Percentiles rank a stretch among this genome's conserved stretches.
These are phyloP conservation scores for Dicycla oo DNA, from an alignment of 2,888 invertebrate genomes.

Conservation along the genomic window DNA sequence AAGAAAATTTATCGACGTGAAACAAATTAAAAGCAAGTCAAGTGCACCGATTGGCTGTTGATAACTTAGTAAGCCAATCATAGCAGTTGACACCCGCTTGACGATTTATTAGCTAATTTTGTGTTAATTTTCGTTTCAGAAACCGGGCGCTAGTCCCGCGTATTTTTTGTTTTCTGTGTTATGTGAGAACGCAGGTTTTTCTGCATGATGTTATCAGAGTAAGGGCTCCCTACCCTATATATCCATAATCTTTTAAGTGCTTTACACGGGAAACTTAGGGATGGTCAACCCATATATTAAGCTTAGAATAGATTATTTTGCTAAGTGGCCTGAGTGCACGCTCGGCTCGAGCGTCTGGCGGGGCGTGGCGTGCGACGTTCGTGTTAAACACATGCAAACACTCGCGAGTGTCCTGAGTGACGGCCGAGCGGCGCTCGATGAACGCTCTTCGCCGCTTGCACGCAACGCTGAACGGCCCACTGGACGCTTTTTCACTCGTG, in stretches of 20 bases:
- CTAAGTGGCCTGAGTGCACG: no score
- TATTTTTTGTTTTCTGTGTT: neutral
- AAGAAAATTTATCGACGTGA: neutral
- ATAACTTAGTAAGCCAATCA: neutral
- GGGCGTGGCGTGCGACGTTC: no score
- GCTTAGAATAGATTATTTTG: slow-evolving; percentile 31
- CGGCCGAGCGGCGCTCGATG: no score
- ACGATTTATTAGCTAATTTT: neutral
- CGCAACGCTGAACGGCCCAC: no score
- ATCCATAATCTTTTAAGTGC: slow-evolving; percentile 47
- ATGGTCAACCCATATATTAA: slow-evolving; percentile 17
- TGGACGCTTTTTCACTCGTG: no score
- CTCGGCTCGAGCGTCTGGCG: no score
- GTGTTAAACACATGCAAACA: no score
- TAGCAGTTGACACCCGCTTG: no score
- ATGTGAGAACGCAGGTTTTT: slow-evolving; percentile 12
- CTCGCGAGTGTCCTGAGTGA: no score
- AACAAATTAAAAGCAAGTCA: neutral
- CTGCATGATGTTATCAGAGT: slow-evolving; percentile 23
- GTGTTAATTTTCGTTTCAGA: neutral
- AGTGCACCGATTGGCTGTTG: neutral
- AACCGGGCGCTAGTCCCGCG: no score
- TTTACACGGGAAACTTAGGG: slow-evolving; percentile 17
- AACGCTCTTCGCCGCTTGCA: no score
- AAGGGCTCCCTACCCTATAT: neutral